These are phyloP conservation scores for Nestor notabilis DNA, from an alignment of 2,113 vertebrate genomes.

Conservation along the genomic window DNA sequence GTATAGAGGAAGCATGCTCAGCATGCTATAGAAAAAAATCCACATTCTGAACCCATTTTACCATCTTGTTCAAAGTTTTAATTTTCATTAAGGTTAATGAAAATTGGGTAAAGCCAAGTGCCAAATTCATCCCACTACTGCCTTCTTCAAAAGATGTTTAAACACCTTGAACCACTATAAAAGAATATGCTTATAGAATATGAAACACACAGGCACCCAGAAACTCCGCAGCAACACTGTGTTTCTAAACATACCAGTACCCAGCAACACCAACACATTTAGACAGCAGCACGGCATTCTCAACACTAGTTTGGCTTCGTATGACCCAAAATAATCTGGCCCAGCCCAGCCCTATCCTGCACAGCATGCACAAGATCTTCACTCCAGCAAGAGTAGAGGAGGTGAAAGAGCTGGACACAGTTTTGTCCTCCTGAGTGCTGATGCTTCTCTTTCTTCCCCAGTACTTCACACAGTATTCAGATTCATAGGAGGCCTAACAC, in stretches of 20 bases:
- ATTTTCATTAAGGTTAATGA: not conserved
- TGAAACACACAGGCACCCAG: not conserved
- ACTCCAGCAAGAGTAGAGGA: not conserved
- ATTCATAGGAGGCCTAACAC: fast-evolving
- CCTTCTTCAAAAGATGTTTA: not conserved
- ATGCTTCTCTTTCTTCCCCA: not conserved
- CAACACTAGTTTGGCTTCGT: not conserved
- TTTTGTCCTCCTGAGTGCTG: not conserved
- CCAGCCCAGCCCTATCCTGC: not conserved
- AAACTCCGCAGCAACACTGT: not conserved
- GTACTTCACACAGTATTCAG: not conserved
- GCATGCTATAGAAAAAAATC: not conserved
- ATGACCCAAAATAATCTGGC: fast-evolving
- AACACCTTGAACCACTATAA: not conserved
- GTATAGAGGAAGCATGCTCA: not conserved
- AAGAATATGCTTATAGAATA: not conserved
- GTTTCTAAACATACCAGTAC: not conserved
- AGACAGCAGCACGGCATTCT: not conserved
- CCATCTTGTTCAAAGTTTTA: not conserved
- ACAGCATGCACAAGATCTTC: not conserved
- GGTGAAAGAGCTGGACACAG: not conserved
- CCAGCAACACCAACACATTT: not conserved
- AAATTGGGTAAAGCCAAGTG: not conserved
- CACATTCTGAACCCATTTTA: not conserved
- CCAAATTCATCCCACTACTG: not conserved